Conservation (phyloP, 1,140 invertebrate species). For the Globodera ellingtonae region DNA sequence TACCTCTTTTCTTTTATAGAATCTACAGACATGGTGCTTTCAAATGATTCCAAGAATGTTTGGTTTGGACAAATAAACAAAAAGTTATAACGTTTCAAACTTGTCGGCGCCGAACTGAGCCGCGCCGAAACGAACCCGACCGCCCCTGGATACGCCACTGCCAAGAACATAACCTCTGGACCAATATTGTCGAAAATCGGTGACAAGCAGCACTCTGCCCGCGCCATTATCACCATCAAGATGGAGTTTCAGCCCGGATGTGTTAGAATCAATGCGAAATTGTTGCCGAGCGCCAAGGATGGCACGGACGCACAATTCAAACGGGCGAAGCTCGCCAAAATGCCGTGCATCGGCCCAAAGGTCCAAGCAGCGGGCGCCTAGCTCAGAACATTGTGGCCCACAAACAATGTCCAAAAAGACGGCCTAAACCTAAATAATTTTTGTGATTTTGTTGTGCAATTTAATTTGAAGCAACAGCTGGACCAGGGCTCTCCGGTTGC, state of each 20-base stretch:
- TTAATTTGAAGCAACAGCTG: not conserved
- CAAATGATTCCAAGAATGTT: too few relatives aligned
- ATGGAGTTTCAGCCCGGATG: not conserved
- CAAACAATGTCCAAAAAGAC: constrained; percentile 50
- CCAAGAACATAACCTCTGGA: constrained; percentile 11
- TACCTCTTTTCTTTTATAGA: too few relatives aligned
- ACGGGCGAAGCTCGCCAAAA: constrained; percentile 34
- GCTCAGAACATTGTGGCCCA: constrained; percentile 11
- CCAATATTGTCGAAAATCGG: constrained; percentile 36
- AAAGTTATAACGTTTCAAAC: too few relatives aligned
- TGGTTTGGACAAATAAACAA: too few relatives aligned
- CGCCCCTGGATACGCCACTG: too few relatives aligned
- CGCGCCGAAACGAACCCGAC: too few relatives aligned
- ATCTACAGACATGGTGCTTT: too few relatives aligned
- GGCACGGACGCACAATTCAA: constrained; percentile 33
- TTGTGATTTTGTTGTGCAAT: not conserved
- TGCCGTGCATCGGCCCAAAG: constrained; percentile 38
- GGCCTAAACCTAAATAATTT: constrained; percentile 33
- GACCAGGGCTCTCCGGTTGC: not conserved
- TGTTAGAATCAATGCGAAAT: constrained; percentile 12
- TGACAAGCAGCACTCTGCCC: constrained; percentile 24
- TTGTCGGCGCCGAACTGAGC: too few relatives aligned
- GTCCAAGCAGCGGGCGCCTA: constrained; percentile 8
- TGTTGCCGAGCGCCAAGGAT: constrained; percentile 38
- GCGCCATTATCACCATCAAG: not conserved